Evolutionary conservation across 2,888 invertebrate genomes (phyloP), one percentile per base, ranked within the genome.

Genomic region (Drosophila suboccidentalis): DNA sequence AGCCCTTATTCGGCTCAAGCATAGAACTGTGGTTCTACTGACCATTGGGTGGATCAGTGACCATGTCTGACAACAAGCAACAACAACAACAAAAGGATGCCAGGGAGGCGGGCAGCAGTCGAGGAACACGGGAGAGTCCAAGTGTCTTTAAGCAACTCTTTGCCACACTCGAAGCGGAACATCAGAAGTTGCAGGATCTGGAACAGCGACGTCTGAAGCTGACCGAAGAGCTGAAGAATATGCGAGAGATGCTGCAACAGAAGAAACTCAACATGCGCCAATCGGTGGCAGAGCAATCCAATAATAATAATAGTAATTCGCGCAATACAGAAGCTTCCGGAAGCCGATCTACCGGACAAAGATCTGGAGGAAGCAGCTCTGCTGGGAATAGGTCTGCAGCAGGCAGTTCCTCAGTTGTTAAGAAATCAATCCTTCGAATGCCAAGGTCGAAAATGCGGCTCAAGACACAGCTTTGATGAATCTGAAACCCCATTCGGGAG

Each of bases 131-230:
- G 10, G 22, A 58, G 3, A 38, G n/a, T 17, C 10, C 41, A 9
- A 61, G 44, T 9, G 54, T 72, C 0, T 71, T 69, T 8, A 64
- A 63, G 1, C 64, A 60, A 13, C 54, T 82, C 0, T 69, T 78
- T n/a, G 71, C 49, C 9, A 73, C 65, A 2, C 60, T 84, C 26
- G 78, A 84, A n/a, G 53, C 64, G 0, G 78, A 75, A 5, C 72
- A 79, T 11, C 41, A 41, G 4, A 82, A 86, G 41, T 17, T 82
- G 1, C 67, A 32, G 38, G 22, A 58, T 0, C 15, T 82, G 46
- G 83, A 82, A 11, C 9, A 34, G 22, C 70, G 83, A 0, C 58
- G 86, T 11, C 1, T 57, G 0, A 53, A 60, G 8, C 63, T 82
- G 0, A 68, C 54, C 26, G 54, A 82, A 5, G 82, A 82, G 15